Evolutionary conservation across 2,797 vertebrate species (phyloP), one percentile per base, ranked within the genome.

Genomic region (Eupleurogrammus muticus): DNA sequence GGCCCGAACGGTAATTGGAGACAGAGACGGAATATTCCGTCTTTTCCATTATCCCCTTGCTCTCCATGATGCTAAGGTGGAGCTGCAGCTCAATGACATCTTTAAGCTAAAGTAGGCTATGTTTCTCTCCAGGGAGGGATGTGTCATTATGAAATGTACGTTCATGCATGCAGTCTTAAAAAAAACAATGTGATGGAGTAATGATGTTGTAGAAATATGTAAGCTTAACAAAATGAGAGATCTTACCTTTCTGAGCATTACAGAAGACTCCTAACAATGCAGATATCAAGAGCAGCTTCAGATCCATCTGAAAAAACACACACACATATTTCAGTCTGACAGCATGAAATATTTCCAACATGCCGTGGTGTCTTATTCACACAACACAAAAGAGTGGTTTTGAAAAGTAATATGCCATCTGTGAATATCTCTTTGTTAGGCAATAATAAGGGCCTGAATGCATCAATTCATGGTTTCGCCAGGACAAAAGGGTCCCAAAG

Each of bases 201-300:
- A 40, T 48, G 10, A 74, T 20, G 52, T 35, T 46, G 32, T 3
- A 16, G 13, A 9, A 34, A 5, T 24, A 32, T 17, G 10, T 3
- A 21, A 44, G 40, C 35, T 16, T 44, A 36, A 52, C 11, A 53
- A 47, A 35, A 36, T 14, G 9, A 32, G 44, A 49, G 42, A 62
- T 38, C 70, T 93, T 95, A 97, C 98, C 96, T 95, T 96, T 95
- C 85, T 97, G 97, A 79, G 95, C 94, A 62, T 74, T 86, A 66
- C 89, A 95, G 57, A 94, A 89, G 80, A 90, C 88, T 79, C 87
- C 93, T 24, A 96, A 83, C 72, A 98, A 10, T 0, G 88, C 85
- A 52, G 92, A 77, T 84, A 94, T 91, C 0, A 96, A 77, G 75
- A 96, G 82, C 66, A 94, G 88, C 73, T 93, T 96, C 73, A 95